Conservation (phyloP, 2,797 vertebrate species). For the Hoplostethus atlanticus region DNA sequence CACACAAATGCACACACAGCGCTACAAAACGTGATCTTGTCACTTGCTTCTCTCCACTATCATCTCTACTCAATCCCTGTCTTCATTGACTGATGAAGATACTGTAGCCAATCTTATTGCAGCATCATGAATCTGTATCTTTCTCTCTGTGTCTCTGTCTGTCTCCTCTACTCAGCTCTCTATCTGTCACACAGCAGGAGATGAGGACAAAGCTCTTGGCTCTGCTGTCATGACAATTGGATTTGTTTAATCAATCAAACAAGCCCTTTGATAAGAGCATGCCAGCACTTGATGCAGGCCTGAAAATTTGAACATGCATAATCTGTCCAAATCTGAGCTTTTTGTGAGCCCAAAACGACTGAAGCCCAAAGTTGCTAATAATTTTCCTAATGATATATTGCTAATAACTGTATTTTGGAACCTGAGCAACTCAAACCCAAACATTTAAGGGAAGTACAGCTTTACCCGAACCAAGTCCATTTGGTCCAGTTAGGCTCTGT, state of each 20-base stretch:
- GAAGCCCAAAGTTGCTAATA: background rate
- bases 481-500: too few species aligned
- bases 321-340: background rate
- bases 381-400: background rate
- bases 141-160: background rate
- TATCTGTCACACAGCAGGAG: slow-evolving; percentile 3
- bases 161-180: slow-evolving; percentile 15
- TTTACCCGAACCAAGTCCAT: too few species aligned
- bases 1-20: background rate
- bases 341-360: background rate
- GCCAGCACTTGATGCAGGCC: too few species aligned
- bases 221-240: slow-evolving; percentile 49
- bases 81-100: slow-evolving; percentile 12
- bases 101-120: slow-evolving; percentile 26
- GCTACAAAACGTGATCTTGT: background rate
- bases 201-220: background rate
- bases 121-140: background rate
- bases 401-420: background rate
- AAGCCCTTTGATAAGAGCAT: slow-evolving; percentile 5
- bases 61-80: slow-evolving; percentile 1
- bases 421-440: too few species aligned
- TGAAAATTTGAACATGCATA: background rate
- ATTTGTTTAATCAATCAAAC: slow-evolving; percentile 54
- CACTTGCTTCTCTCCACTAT: slow-evolving; percentile 5
- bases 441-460: too few species aligned